phyloP scores from a whole-genome alignment of 2,888 invertebrate genomes.

The Clusia tigrina region DNA sequence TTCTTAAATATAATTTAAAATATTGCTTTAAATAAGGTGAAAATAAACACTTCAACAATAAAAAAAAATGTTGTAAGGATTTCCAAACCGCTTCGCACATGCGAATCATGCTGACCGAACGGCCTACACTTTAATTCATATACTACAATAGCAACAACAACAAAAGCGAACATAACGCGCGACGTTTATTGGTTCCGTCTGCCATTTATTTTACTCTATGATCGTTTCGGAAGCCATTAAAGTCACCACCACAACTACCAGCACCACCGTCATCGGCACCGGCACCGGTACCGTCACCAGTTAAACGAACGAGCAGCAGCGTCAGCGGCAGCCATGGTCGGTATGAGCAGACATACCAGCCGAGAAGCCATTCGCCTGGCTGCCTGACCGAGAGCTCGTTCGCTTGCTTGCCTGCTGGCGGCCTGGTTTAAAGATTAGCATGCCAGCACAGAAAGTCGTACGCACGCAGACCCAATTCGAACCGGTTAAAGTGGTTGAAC shows the following conservation, averaged over 20 bases:
- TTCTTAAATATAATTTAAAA: no score
- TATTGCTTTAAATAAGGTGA: no score
- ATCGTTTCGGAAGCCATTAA: conserved; percentile 65
- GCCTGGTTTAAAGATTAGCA: conserved; percentile 7
- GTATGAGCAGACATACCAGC: not conserved
- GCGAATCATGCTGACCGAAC: conserved; percentile 14
- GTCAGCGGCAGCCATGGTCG: conserved; percentile 17
- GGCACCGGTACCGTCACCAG: no score
- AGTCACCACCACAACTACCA: conserved; percentile 58
- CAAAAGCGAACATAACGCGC: conserved; percentile 40
- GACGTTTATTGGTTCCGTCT: conserved; percentile 64
- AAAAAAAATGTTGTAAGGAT: conserved; percentile 45
- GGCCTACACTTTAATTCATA: conserved; percentile 16
- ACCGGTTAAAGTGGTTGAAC: conserved; percentile 25
- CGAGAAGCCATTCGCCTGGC: not conserved
- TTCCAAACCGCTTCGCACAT: conserved; percentile 49
- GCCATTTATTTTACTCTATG: conserved; percentile 63
- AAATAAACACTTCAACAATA: no score
- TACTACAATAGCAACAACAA: conserved; percentile 22
- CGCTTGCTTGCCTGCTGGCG: conserved; percentile 18
- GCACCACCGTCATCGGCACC: conserved; percentile 28
- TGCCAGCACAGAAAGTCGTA: not conserved
- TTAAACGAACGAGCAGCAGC: not conserved
- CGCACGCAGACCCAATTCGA: conserved; percentile 4
- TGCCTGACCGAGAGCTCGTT: not conserved